Evolutionary conservation across 2,113 vertebrate genomes (phyloP), one percentile per base, ranked within the genome.

Genomic region (Bufo gargarizans): DNA sequence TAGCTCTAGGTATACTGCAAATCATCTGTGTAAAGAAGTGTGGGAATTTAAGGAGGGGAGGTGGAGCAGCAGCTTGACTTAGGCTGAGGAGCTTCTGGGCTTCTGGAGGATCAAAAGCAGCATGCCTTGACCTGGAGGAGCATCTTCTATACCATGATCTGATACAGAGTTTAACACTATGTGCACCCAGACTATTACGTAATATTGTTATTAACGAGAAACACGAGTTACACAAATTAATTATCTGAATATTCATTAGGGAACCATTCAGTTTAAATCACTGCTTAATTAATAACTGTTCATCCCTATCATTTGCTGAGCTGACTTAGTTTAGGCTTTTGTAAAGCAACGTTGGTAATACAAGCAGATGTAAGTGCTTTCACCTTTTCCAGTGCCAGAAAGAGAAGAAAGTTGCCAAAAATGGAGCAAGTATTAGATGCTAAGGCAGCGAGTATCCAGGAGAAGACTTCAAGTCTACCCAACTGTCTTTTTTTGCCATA

Each of bases 1-100:
- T 88, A 61, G 78, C 86, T 88, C 43, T 58, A 82, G 86, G 86
- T 88, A 82, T 53, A 14, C 55, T 59, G 79, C 65, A 82, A 88
- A 82, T 87, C 86, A 74, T 88, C 78, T 45, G 17, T 71, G 49
- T 19, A 3, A 16, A 80, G 50, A 79, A 81, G 22, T 87, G 56
- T 79, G 85, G 53, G 55, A 49, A 67, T 77, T 87, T 71, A 80
- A 80, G 77, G 4, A 82, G 55, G 58, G 85, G 50, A 82, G 78
- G 86, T 72, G 86, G 17, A 58, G 16, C 33, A 9, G 49, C n/a
- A 33, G 50, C 78, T 82, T 72, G 33, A 81, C 17, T 56, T 81
- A 5, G 43, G 45, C 50, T 82, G 43, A 61, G 67, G 78, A 43
- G 53, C 17, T 76, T 82, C 55, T 1, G 9, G 53, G 78, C 65